Conservation (phyloP, 2,113 vertebrate species). For the Baryphthengus martii region DNA sequence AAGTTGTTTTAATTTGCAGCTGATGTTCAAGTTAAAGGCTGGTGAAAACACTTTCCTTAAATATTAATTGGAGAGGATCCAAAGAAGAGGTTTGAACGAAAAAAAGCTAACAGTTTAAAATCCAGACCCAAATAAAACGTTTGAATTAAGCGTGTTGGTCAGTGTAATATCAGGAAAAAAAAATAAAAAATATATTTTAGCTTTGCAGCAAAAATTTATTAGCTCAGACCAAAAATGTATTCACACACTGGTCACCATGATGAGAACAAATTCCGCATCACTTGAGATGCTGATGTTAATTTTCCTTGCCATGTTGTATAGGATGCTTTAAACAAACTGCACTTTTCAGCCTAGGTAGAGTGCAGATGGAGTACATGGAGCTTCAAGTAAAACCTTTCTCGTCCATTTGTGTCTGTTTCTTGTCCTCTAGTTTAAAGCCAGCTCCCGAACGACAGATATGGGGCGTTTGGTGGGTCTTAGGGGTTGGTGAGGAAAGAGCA, state of each 20-base stretch:
- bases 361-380: rapidly evolving
- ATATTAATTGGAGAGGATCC: neutral
- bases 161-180: neutral
- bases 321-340: neutral
- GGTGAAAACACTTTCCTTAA: neutral
- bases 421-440: neutral
- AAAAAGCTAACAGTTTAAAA: neutral
- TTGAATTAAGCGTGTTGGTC: neutral
- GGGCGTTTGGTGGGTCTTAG: neutral
- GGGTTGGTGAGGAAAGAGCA: neutral
- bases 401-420: neutral
- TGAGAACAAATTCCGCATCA: neutral
- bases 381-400: neutral
- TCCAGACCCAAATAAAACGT: neutral
- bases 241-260: neutral
- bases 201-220: neutral
- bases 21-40: neutral
- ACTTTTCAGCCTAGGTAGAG: neutral
- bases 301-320: neutral
- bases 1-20: neutral
- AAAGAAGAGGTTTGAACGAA: neutral
- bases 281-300: neutral
- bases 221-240: neutral
- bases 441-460: neutral
- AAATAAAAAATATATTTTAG: too few species aligned